These are phyloP conservation scores for Eupithecia subumbrata DNA, from an alignment of 2,888 invertebrate species.

Conservation along the genomic window DNA sequence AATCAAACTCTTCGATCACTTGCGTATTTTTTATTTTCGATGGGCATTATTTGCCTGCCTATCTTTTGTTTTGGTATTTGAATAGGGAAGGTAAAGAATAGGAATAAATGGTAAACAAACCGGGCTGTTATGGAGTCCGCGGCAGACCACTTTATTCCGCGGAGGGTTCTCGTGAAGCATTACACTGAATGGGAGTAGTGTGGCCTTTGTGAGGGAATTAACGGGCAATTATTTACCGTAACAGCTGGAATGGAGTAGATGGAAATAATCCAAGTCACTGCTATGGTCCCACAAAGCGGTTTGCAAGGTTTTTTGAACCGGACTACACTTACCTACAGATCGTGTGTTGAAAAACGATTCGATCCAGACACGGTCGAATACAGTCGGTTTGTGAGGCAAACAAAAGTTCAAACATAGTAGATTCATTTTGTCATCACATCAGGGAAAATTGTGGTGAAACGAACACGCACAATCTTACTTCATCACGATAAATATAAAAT, in stretches of 20 bases:
- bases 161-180: slow-evolving; percentile 44
- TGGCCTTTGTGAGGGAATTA: slow-evolving; percentile 29
- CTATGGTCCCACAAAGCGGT: background rate
- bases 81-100: slow-evolving; percentile 36
- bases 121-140: slow-evolving; percentile 49
- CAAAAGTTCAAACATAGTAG: background rate
- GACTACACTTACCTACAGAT: background rate
- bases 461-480: background rate
- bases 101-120: slow-evolving; percentile 38
- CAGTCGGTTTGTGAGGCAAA: background rate
- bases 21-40: background rate
- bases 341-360: background rate
- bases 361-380: background rate
- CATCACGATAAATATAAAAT: background rate
- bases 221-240: slow-evolving; percentile 25
- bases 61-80: background rate
- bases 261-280: background rate
- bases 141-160: slow-evolving; percentile 51
- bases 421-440: background rate
- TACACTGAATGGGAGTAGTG: slow-evolving; percentile 38
- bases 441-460: background rate
- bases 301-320: background rate
- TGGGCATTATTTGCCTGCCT: background rate
- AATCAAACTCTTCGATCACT: slow-evolving; percentile 20
- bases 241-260: background rate